Conservation (phyloP, 1,140 invertebrate genomes). For the Neotoxoptera formosana region DNA sequence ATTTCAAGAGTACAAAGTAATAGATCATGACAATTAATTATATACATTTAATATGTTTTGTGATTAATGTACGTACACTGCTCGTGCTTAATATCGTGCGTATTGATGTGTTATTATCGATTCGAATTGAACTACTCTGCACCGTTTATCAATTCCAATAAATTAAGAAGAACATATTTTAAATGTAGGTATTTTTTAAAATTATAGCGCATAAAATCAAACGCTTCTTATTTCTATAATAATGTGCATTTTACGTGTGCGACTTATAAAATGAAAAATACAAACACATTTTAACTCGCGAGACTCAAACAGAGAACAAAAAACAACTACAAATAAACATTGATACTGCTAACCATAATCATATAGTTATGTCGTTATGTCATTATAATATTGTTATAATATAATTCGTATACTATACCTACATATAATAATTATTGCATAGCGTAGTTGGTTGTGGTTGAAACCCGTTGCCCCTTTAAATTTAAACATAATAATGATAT, state of each 20-base stretch:
- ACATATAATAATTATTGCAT: background rate
- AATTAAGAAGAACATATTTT: background rate
- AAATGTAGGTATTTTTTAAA: no score
- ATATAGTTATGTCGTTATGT: no score
- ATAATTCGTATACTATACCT: background rate
- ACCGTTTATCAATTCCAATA: background rate
- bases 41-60: no score
- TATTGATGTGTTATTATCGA: background rate
- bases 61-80: no score
- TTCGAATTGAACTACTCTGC: background rate
- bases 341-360: background rate
- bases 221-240: background rate
- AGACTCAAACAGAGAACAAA: background rate
- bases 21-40: no score
- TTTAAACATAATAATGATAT: background rate
- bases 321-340: background rate
- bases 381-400: background rate
- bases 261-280: background rate
- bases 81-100: no score
- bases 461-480: background rate
- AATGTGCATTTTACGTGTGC: no score
- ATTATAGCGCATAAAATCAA: no score
- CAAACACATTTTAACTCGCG: background rate
- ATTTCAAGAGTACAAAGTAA: no score
- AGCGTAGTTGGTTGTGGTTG: background rate